Conservation (phyloP, 2,888 invertebrate species). For the Pegoplata infirma region DNA sequence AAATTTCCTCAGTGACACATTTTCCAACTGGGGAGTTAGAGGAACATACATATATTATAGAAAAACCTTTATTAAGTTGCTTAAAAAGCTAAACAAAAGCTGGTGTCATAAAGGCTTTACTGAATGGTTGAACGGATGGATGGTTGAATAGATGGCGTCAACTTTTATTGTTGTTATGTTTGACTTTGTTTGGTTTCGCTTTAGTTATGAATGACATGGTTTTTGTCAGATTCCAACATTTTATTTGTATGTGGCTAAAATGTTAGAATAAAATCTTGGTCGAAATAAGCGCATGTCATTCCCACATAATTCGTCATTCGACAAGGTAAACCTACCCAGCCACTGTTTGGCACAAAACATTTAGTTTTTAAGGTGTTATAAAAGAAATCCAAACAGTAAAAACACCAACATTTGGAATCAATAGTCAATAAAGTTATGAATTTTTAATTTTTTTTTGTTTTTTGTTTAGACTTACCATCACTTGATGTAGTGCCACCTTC, state of each 20-base stretch:
- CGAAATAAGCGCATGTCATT: slow-evolving; percentile 54
- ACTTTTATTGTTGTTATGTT: slow-evolving; percentile 52
- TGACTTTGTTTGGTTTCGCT: slow-evolving; percentile 41
- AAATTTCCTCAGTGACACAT: too few species aligned
- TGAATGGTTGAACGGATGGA: slow-evolving; percentile 4
- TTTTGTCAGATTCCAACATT: slow-evolving; percentile 67
- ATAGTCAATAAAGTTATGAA: not conserved
- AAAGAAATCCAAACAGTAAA: not conserved
- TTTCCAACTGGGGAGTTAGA: too few species aligned
- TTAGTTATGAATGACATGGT: slow-evolving; percentile 68
- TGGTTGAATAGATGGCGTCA: slow-evolving; percentile 57
- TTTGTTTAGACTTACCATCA: slow-evolving; percentile 88
- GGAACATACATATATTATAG: too few species aligned
- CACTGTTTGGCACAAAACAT: too few species aligned
- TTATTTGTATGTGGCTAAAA: slow-evolving; percentile 65
- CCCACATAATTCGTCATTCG: slow-evolving; percentile 56
- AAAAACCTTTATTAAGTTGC: too few species aligned
- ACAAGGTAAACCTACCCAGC: slow-evolving; percentile 41
- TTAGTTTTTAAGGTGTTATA: too few species aligned
- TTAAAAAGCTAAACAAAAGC: too few species aligned
- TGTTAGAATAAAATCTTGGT: slow-evolving; percentile 56
- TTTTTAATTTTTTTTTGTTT: not conserved
- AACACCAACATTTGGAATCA: not conserved
- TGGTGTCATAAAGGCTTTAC: too few species aligned
- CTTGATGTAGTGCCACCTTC: slow-evolving; percentile 94